Conservation (phyloP, 2,888 invertebrate species). For the Amblyteles armatorius region DNA sequence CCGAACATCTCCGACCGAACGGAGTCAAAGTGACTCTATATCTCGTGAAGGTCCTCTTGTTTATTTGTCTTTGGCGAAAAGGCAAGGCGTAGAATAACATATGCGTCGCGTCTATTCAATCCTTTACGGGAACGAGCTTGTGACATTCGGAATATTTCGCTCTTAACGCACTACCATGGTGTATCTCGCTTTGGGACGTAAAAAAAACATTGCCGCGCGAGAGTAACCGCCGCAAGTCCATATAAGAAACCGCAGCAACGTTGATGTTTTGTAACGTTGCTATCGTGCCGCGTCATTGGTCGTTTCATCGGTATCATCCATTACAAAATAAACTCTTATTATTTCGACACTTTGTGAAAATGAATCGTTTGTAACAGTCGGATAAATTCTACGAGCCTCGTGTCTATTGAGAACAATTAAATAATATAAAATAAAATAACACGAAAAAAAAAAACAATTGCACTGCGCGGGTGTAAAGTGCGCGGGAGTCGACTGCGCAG, state of each 20-base stretch:
- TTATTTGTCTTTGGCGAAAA: conserved; percentile 73
- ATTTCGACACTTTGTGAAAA: background rate
- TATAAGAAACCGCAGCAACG: background rate
- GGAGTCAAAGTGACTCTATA: conserved; percentile 73
- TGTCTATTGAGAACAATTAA: background rate
- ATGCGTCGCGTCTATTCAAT: conserved; percentile 56
- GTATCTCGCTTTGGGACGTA: background rate
- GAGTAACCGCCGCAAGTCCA: background rate
- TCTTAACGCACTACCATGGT: conserved; percentile 11
- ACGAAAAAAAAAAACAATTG: background rate
- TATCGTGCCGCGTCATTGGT: background rate
- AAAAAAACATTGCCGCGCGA: background rate
- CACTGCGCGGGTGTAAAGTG: background rate
- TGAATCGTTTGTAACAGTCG: background rate
- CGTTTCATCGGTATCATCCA: background rate
- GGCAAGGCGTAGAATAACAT: conserved; percentile 75
- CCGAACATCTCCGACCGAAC: background rate
- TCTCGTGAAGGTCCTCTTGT: conserved; percentile 69
- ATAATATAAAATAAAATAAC: background rate
- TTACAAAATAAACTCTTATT: background rate
- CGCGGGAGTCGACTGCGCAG: background rate
- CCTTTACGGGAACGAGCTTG: conserved; percentile 61
- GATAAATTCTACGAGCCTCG: background rate
- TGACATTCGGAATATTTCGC: conserved; percentile 62
- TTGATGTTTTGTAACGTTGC: background rate